A percentile compares a stretch with the other conserved stretches of the same genome.
phyloP scores from a whole-genome alignment of 1,140 invertebrate genomes.

The Homalodisca vitripennis region DNA sequence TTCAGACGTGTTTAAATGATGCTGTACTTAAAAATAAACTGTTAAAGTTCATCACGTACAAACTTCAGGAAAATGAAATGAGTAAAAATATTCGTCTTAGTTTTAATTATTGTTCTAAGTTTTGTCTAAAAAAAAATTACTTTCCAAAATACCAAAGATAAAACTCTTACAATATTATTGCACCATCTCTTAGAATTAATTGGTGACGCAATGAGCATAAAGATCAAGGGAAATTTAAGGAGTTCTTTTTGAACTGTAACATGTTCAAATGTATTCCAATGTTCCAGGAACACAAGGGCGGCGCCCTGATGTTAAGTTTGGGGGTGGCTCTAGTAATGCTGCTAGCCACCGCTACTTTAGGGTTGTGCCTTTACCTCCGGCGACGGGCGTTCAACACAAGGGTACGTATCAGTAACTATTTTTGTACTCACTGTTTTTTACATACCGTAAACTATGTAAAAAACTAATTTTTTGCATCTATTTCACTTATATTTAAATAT shows the following conservation, averaged over 20 bases:
- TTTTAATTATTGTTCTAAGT: too few relatives aligned
- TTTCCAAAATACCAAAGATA: too few relatives aligned
- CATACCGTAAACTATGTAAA: background rate
- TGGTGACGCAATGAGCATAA: background rate
- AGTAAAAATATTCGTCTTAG: too few relatives aligned
- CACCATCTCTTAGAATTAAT: background rate
- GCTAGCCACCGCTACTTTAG: background rate
- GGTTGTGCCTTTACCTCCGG: slow-evolving; percentile 7
- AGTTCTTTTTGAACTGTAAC: background rate
- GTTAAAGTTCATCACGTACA: too few relatives aligned
- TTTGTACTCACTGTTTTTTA: too few relatives aligned
- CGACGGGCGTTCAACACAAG: background rate
- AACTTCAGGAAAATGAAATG: too few relatives aligned
- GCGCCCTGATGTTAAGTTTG: background rate
- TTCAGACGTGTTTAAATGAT: too few relatives aligned
- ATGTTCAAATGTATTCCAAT: too few relatives aligned
- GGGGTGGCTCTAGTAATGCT: background rate
- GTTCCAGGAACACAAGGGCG: background rate
- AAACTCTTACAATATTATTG: background rate
- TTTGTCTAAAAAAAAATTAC: too few relatives aligned
- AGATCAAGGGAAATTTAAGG: background rate
- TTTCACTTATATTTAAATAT: background rate
- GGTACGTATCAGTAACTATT: too few relatives aligned
- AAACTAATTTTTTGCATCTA: background rate
- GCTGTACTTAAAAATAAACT: too few relatives aligned